These are phyloP conservation scores for Hucho hucho DNA, from an alignment of 2,113 vertebrate species.

Conservation along the genomic window DNA sequence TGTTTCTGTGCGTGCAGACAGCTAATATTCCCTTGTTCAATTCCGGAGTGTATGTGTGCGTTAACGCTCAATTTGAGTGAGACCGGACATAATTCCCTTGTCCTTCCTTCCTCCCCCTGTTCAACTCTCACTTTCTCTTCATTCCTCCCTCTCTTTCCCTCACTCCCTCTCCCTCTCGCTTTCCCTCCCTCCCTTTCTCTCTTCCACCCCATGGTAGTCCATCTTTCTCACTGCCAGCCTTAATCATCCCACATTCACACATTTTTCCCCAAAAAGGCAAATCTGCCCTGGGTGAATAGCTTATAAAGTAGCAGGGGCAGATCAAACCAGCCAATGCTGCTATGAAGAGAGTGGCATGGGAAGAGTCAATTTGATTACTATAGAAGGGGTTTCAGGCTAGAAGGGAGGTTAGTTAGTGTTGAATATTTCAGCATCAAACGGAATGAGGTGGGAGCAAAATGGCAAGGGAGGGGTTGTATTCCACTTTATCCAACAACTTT, in stretches of 20 bases:
- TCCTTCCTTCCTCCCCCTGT: conserved; percentile 11
- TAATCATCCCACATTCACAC: conserved; percentile 32
- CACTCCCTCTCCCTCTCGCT: too few relatives aligned
- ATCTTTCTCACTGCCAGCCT: conserved; percentile 5
- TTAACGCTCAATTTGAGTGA: conserved; percentile 13
- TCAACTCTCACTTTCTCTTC: not conserved
- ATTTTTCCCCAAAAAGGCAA: conserved; percentile 20
- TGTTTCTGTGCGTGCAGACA: not conserved
- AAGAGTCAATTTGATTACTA: conserved; percentile 49
- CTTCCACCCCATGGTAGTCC: not conserved
- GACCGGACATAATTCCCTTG: conserved; percentile 36
- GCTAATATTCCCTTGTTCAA: not conserved
- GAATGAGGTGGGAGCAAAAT: conserved; percentile 13
- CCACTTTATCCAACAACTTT: conserved; percentile 32
- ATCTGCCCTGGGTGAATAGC: conserved; percentile 36
- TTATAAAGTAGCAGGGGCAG: conserved; percentile 27
- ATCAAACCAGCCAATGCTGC: conserved; percentile 21
- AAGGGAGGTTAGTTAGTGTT: conserved; percentile 8
- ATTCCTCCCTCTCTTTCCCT: not conserved
- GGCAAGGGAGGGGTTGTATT: conserved; percentile 12
- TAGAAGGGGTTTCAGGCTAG: conserved; percentile 20
- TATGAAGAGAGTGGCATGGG: conserved; percentile 22
- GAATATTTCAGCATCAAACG: conserved; percentile 60
- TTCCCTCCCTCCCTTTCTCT: too few relatives aligned
- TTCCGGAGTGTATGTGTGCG: not conserved